phyloP scores from a whole-genome alignment of 2,888 invertebrate genomes.

The Phengaris arion region DNA sequence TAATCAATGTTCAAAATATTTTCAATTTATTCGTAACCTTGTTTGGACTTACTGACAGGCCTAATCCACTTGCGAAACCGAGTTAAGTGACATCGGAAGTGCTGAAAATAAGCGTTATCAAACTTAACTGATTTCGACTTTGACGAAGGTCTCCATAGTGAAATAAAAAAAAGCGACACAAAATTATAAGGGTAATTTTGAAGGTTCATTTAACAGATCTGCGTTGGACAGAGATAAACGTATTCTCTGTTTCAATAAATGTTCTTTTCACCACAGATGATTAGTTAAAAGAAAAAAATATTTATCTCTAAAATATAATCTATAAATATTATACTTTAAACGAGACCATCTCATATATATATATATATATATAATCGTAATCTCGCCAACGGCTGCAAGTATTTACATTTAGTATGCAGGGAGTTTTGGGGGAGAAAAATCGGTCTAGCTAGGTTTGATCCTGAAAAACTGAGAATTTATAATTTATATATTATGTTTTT shows the following conservation, averaged over 20 bases:
- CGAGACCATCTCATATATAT: no score
- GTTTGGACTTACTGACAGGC: conserved; percentile 20
- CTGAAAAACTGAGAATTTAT: no score
- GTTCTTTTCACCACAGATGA: conserved; percentile 27
- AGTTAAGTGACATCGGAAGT: conserved; percentile 12
- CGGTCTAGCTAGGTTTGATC: no score
- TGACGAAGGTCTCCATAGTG: conserved; percentile 29
- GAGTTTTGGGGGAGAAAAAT: no score
- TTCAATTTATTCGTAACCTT: conserved; percentile 17
- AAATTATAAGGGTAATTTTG: conserved; percentile 51
- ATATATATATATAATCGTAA: no score
- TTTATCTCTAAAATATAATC: no score
- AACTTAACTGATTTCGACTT: conserved; percentile 31
- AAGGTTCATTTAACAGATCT: conserved; percentile 60
- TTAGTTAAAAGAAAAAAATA: neutral
- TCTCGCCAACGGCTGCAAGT: no score
- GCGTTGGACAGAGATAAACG: conserved; percentile 66
- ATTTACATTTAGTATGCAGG: no score
- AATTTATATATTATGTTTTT: no score
- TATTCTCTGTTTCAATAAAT: conserved; percentile 50
- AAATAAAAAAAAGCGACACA: conserved; percentile 42
- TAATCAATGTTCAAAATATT: conserved; percentile 19
- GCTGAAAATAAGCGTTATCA: conserved; percentile 16
- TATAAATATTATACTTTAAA: no score
- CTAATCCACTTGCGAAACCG: conserved; percentile 11